A percentile compares a stretch with the other conserved stretches of the same genome.
These are phyloP conservation scores for Rhagologus leucostigma DNA, from an alignment of 2,113 vertebrate genomes.

Conservation along the genomic window DNA sequence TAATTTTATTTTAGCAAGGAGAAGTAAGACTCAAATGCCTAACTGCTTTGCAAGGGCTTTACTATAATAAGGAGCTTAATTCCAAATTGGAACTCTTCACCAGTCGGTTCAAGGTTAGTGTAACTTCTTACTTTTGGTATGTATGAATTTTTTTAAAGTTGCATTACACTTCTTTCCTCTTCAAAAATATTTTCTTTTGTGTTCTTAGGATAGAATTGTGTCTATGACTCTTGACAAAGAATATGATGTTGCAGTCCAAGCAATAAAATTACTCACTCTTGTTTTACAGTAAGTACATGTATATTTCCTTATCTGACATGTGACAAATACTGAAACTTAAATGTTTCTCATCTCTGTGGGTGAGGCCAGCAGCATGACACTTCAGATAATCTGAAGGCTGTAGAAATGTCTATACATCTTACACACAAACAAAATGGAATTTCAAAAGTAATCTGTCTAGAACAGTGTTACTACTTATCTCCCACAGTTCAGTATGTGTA, in stretches of 20 bases:
- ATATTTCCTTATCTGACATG: not conserved
- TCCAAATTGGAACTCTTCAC: slow-evolving; percentile 98
- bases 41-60: slow-evolving; percentile 96
- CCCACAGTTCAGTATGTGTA: not conserved
- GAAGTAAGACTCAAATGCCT: slow-evolving; percentile 98
- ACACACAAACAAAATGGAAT: not conserved
- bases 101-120: slow-evolving; percentile 95
- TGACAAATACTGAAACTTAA: not conserved
- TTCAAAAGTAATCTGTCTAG: not conserved
- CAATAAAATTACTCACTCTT: slow-evolving; percentile 97
- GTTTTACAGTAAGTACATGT: slow-evolving; percentile 92
- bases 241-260: slow-evolving; percentile 98
- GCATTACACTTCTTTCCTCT: not conserved
- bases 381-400: not conserved
- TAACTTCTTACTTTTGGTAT: not conserved
- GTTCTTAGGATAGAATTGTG: slow-evolving; percentile 91
- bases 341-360: not conserved
- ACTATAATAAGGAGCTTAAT: slow-evolving; percentile 98
- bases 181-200: slow-evolving; percentile 42
- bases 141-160: not conserved
- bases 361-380: not conserved
- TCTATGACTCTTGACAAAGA: slow-evolving; percentile 99
- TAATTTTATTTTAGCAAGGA: slow-evolving; percentile 85
- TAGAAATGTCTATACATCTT: not conserved
- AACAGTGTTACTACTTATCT: not conserved